These are phyloP conservation scores for Benthosema pterotum DNA, from an alignment of 2,797 vertebrate genomes.

Conservation along the genomic window DNA sequence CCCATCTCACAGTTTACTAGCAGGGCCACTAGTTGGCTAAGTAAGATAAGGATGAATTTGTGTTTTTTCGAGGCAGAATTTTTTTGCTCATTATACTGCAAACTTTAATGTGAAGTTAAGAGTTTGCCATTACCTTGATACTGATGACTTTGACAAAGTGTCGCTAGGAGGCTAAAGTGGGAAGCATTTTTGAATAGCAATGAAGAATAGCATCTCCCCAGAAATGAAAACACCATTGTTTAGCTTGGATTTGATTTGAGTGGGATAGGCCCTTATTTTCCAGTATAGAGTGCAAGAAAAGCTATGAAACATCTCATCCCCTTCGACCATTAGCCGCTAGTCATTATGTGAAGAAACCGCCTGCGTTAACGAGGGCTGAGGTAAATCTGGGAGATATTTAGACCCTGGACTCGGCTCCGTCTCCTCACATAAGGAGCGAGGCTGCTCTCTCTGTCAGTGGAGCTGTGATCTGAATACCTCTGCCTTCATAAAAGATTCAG, in stretches of 20 bases:
- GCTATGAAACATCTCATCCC: constrained; percentile 5
- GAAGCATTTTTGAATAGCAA: constrained; percentile 28
- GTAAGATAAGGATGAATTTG: no score
- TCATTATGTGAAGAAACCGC: constrained; percentile 46
- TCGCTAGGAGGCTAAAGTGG: constrained; percentile 26
- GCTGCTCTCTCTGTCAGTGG: constrained; percentile 78
- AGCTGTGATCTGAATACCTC: constrained; percentile 91
- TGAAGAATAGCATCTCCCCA: constrained; percentile 52
- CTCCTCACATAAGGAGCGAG: constrained; percentile 81
- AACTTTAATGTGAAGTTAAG: no score
- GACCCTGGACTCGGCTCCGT: constrained; percentile 63
- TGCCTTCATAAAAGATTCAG: constrained; percentile 93
- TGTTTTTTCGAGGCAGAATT: no score
- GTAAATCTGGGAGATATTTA: constrained; percentile 65
- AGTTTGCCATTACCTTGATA: constrained; percentile 30
- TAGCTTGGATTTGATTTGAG: background rate
- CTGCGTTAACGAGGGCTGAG: constrained; percentile 67
- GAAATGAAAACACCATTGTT: constrained; percentile 31
- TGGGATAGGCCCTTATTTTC: constrained; percentile 5
- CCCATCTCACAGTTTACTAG: no score
- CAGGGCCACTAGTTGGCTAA: no score
- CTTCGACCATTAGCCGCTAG: constrained; percentile 14
- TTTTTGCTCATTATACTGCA: no score
- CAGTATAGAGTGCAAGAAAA: constrained; percentile 16
- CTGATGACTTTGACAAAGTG: constrained; percentile 42